Evolutionary conservation across 2,888 invertebrate species (phyloP).

Genomic region (Leucophora obtusa): DNA sequence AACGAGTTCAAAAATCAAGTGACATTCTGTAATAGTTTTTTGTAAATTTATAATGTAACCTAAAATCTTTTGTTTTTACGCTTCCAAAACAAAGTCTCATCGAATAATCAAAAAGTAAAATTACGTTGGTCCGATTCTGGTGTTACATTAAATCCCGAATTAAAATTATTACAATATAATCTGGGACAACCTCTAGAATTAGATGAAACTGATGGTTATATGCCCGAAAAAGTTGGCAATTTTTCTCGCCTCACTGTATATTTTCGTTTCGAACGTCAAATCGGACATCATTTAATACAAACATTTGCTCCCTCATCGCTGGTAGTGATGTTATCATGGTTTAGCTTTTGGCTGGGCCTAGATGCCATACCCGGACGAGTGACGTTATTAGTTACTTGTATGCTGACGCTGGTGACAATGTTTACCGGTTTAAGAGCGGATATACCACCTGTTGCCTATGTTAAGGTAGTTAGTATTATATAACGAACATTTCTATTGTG

Average conservation of each 20-base stretch:
- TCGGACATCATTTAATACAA: conserved; percentile 91
- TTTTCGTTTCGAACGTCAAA: conserved; percentile 90
- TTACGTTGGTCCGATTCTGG: conserved; percentile 87
- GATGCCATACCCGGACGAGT: conserved; percentile 91
- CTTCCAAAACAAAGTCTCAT: conserved; percentile 82
- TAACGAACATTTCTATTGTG: too few relatives aligned
- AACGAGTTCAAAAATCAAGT: too few relatives aligned
- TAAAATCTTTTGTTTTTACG: too few relatives aligned
- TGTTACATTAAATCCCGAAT: conserved; percentile 88
- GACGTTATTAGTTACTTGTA: conserved; percentile 89
- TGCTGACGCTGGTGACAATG: conserved; percentile 91
- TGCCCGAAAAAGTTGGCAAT: conserved; percentile 89
- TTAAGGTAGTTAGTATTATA: conserved; percentile 82
- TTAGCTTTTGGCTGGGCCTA: conserved; percentile 91
- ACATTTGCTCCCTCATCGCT: conserved; percentile 91
- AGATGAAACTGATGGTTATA: conserved; percentile 86
- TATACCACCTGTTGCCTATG: conserved; percentile 91
- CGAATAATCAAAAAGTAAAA: conserved; percentile 86
- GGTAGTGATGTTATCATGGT: conserved; percentile 91
- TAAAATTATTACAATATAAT: conserved; percentile 89
- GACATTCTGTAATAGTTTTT: too few relatives aligned
- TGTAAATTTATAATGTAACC: too few relatives aligned
- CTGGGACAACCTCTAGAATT: conserved; percentile 85
- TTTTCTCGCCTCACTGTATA: conserved; percentile 88
- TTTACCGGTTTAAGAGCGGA: conserved; percentile 89